Conservation (phyloP, 1,140 invertebrate genomes). For the Leptinotarsa texana region DNA sequence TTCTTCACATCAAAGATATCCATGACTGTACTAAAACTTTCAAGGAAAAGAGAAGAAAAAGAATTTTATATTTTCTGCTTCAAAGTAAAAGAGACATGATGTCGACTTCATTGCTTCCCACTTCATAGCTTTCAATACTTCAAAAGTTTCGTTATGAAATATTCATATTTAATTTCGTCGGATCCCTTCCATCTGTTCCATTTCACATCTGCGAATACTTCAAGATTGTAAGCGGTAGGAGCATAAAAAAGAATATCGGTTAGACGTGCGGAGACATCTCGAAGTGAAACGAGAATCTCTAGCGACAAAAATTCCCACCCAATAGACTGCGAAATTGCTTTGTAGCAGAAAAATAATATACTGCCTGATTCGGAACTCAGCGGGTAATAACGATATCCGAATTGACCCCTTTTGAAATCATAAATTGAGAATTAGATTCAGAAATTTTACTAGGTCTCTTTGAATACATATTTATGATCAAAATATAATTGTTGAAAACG, state of each 20-base stretch:
- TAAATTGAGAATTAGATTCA: too few species aligned
- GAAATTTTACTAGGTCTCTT: too few species aligned
- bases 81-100: background rate
- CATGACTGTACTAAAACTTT: too few species aligned
- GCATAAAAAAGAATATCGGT: background rate
- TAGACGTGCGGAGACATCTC: slow-evolving; percentile 1
- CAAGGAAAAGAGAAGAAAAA: too few species aligned
- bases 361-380: too few species aligned
- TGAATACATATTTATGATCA: too few species aligned
- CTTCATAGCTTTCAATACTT: slow-evolving; percentile 8
- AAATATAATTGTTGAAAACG: too few species aligned
- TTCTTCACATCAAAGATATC: too few species aligned
- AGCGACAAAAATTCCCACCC: background rate
- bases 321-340: background rate
- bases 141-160: slow-evolving; percentile 6
- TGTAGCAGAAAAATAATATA: background rate
- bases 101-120: slow-evolving; percentile 2
- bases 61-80: too few species aligned
- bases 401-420: too few species aligned
- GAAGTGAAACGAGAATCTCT: slow-evolving; percentile 1
- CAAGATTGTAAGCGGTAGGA: background rate
- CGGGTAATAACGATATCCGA: too few species aligned
- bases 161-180: slow-evolving; percentile 8
- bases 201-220: background rate
- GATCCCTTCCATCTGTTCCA: slow-evolving; percentile 5